Percentiles rank a stretch among this genome's conserved stretches.
These are phyloP conservation scores for Sebastes itinus DNA, from an alignment of 2,797 vertebrate genomes.

Conservation along the genomic window DNA sequence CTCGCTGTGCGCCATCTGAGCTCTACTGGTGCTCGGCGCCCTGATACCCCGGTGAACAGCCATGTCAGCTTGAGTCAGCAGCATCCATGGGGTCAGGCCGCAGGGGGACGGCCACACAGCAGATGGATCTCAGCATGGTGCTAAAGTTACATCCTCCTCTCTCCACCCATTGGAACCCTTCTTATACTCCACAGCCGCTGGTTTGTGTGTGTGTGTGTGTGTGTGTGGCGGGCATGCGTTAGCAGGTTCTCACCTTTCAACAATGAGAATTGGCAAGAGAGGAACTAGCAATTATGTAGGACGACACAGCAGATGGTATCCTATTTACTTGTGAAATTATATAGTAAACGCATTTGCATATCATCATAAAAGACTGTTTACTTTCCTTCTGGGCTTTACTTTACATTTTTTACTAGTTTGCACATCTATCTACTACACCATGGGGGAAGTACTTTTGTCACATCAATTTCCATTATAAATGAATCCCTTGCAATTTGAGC, in stretches of 20 bases:
- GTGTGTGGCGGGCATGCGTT: conserved; percentile 20
- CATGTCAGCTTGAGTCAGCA: conserved; percentile 59
- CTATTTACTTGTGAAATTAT: conserved; percentile 46
- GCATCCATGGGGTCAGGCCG: conserved; percentile 44
- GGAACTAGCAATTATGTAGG: conserved; percentile 38
- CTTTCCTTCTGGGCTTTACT: neutral
- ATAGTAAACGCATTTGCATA: conserved; percentile 23
- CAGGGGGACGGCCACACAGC: conserved; percentile 43
- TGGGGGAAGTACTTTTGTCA: neutral
- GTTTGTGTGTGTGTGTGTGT: neutral
- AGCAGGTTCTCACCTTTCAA: conserved; percentile 63
- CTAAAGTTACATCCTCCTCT: conserved; percentile 60
- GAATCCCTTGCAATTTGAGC: neutral
- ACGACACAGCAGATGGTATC: conserved; percentile 59
- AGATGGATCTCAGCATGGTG: conserved; percentile 71
- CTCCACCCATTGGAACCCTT: conserved; percentile 32
- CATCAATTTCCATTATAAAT: neutral
- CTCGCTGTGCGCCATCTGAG: conserved; percentile 58
- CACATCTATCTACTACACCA: neutral
- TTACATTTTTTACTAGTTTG: neutral
- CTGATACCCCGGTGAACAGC: conserved; percentile 40
- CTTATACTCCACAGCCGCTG: conserved; percentile 30
- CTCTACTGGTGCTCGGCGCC: conserved; percentile 34
- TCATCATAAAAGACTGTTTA: neutral
- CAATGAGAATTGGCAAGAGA: conserved; percentile 49